phyloP scores from a whole-genome alignment of 2,797 vertebrate species.

The Eospalax fontanierii region DNA sequence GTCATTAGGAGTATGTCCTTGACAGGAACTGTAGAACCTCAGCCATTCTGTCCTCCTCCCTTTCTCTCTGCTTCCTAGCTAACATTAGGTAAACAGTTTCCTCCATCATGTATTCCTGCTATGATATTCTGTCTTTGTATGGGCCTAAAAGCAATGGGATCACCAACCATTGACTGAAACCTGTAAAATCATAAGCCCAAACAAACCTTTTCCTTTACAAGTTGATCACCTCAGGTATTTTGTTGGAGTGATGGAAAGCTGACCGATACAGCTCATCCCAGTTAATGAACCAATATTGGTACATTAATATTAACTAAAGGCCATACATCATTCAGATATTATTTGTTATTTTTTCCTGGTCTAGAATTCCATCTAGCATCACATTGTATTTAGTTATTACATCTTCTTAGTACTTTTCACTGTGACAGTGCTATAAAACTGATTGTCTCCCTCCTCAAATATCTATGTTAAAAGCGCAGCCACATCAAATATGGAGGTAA shows the following conservation, averaged over 20 bases:
- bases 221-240: neutral
- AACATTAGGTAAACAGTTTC: neutral
- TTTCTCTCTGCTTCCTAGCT: neutral
- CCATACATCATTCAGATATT: neutral
- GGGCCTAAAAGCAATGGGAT: neutral
- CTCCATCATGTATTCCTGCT: neutral
- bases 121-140: neutral
- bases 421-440: neutral
- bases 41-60: neutral
- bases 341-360: neutral
- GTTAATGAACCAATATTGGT: neutral
- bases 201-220: neutral
- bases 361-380: neutral
- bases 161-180: neutral
- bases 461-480: neutral
- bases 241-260: neutral
- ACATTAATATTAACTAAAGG: neutral
- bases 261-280: neutral
- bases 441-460: neutral
- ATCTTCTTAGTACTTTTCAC: neutral
- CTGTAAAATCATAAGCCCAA: neutral
- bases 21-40: neutral
- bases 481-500: neutral
- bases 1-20: neutral
- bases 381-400: neutral